Base-by-base conservation (phyloP, 2,888 invertebrate species). In the Apotomis betuletana region DNA sequence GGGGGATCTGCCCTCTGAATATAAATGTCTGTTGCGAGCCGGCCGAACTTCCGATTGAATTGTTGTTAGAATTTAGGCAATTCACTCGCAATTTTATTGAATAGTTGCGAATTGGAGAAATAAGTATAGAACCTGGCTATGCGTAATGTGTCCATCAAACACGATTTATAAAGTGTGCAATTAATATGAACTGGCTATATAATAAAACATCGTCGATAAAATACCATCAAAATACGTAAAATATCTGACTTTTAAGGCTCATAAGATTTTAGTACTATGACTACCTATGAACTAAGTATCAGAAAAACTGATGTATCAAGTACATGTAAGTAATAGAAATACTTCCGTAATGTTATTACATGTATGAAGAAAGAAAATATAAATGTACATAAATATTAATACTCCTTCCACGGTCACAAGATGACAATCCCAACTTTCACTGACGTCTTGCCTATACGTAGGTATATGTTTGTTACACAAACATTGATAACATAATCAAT, bases 11-110 rank as follows among this genome's bases (percentile, higher is more conserved):
- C 62, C 58, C 61, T 58, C 67, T 68, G 67, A 68, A 72, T 72
- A 63, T 68, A 63, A 59, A 72, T 58, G 72, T 58, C 46, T 63
- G 63, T 72, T 62, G 62, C 52, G 51, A 59, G 13, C 38, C 61
- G 36, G 27, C 6, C 60, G n/a, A 51, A 62, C 55, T 67, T 57
- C 27, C 55, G 52, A 61, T 68, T 68, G 54, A 62, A 60, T 52
- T 38, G 59, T 60, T 59, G 38, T 55, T 62, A 46, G 51, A 67
- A 67, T 67, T 67, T 67, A 38, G 58, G 38, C 59, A 38, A 49
- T 65, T 54, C 10, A 46, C 46, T 65, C 49, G 65, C 46, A 57
- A 57, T 65, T 57, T 55, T 57, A 36, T 15, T 5, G 65, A 46
- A 65, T 65, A 57, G 65, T 57, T 65, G n/a, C 46, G 46, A 41